phyloP scores from a whole-genome alignment of 2,888 invertebrate genomes.

The Netelia melanura region DNA sequence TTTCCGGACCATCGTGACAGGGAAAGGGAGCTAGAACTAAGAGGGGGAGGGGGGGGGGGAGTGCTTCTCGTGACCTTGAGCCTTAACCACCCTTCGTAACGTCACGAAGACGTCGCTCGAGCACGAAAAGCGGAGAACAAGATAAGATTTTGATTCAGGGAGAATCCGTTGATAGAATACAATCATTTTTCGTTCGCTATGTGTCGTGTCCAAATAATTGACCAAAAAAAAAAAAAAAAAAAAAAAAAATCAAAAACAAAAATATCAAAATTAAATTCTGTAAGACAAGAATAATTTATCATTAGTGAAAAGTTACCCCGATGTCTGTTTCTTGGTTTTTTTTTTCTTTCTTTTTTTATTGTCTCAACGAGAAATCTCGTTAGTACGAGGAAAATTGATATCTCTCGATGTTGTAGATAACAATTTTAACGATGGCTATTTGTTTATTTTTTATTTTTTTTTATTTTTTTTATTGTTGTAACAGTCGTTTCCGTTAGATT shows the following conservation, averaged over 20 bases:
- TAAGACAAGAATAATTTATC: background rate
- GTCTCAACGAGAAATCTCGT: background rate
- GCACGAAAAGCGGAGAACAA: background rate
- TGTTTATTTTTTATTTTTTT: background rate
- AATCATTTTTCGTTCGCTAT: background rate
- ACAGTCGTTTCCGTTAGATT: no score
- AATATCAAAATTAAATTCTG: background rate
- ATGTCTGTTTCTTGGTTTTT: background rate
- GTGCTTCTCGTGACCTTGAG: slow-evolving; percentile 43
- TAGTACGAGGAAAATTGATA: background rate
- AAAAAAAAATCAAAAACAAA: background rate
- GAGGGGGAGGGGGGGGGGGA: no score
- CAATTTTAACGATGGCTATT: background rate
- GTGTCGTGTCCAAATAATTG: background rate
- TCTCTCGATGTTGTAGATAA: background rate
- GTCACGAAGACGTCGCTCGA: background rate
- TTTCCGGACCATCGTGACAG: slow-evolving; percentile 41
- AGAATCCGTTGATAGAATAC: background rate
- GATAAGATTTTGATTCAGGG: background rate
- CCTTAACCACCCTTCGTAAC: background rate
- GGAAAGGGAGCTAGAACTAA: background rate
- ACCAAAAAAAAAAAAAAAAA: background rate
- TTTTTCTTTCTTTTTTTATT: background rate
- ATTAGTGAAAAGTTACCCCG: background rate
- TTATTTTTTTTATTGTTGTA: no score